Evolutionary conservation across 2,888 invertebrate species (phyloP).

Genomic region (Girardia tigrina): DNA sequence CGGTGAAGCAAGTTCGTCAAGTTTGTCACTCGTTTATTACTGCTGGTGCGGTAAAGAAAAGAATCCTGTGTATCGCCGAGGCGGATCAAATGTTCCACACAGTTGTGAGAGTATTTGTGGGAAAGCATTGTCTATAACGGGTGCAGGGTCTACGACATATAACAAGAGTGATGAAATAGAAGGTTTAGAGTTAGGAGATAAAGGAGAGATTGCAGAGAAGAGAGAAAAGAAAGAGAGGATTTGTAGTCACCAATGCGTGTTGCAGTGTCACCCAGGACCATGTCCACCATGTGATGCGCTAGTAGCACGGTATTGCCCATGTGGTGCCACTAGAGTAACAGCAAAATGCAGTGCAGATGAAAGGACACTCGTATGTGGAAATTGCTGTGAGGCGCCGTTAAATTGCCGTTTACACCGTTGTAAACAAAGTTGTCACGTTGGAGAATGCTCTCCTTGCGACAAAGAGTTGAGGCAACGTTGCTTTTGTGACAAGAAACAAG

Average conservation of each 20-base stretch:
- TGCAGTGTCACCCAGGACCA: constrained; percentile 34
- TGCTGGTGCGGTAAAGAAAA: constrained; percentile 76
- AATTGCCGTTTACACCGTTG: background rate
- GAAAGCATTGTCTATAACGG: too few relatives aligned
- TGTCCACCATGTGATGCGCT: constrained; percentile 38
- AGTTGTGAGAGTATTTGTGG: constrained; percentile 76
- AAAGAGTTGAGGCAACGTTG: too few relatives aligned
- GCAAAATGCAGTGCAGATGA: background rate
- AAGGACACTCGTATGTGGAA: background rate
- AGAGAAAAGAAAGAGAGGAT: too few relatives aligned
- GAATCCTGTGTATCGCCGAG: constrained; percentile 57
- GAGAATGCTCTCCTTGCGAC: background rate
- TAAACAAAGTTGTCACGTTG: background rate
- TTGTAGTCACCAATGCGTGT: background rate
- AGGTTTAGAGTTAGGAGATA: too few relatives aligned
- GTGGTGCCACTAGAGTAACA: background rate
- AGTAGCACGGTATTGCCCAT: background rate
- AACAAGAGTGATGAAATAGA: background rate
- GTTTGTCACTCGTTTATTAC: constrained; percentile 41
- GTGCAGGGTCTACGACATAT: too few relatives aligned
- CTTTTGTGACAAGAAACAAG: too few relatives aligned
- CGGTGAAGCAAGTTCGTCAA: constrained; percentile 40
- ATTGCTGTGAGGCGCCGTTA: background rate
- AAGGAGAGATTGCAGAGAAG: too few relatives aligned
- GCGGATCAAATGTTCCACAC: constrained; percentile 57